Conservation (phyloP, 2,888 invertebrate species). For the Leuctra nigra region DNA sequence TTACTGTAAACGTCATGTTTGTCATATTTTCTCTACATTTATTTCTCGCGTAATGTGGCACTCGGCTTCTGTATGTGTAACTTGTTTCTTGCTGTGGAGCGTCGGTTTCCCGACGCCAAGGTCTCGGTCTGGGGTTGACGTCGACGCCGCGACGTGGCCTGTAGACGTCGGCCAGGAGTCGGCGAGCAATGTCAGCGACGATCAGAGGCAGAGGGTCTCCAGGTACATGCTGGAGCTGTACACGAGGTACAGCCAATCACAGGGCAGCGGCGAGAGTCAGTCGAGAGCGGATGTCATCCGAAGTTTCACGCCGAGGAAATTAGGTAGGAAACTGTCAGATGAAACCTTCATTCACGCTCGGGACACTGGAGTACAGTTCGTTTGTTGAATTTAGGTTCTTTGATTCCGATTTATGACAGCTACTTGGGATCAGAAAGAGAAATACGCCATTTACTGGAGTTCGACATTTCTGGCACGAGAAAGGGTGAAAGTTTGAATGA, state of each 20-base stretch:
- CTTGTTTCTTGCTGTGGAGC: constrained; percentile 11
- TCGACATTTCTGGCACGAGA: constrained; percentile 14
- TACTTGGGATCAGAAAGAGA: no score
- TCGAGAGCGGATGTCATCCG: constrained; percentile 19
- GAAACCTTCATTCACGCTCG: no score
- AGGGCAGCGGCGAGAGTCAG: not conserved
- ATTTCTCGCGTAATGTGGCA: not conserved
- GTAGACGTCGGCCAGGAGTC: no score
- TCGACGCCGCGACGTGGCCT: no score
- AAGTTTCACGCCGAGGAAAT: constrained; percentile 19
- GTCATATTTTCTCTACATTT: no score
- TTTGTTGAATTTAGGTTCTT: no score
- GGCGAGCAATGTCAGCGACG: no score
- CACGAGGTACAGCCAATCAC: constrained; percentile 1
- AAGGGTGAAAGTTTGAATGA: constrained; percentile 11
- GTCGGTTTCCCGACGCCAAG: constrained; percentile 10
- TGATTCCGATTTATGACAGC: no score
- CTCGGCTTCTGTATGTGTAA: not conserved
- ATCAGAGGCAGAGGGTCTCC: constrained; percentile 6
- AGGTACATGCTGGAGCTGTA: constrained; percentile 24
- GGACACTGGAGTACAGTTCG: no score
- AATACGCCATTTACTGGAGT: constrained; percentile 14
- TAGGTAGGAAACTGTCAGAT: constrained; percentile 24
- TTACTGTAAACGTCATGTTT: no score
- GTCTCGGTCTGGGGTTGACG: no score